phyloP scores from a whole-genome alignment of 2,797 vertebrate genomes.

The Xiphorhynchus erythropygius region DNA sequence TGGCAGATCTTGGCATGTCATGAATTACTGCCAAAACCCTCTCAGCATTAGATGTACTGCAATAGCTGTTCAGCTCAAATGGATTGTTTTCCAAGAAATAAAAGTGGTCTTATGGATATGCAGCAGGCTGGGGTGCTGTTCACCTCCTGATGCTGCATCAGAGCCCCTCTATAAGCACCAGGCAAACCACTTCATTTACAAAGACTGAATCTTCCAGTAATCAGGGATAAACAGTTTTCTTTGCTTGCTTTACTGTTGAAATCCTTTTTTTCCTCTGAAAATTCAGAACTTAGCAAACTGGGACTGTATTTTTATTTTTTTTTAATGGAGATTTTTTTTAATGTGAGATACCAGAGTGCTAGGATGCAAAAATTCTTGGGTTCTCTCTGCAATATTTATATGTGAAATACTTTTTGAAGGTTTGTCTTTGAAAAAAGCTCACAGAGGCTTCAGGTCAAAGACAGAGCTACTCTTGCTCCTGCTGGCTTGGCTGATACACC shows the following conservation, averaged over 20 bases:
- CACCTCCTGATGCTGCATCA: not conserved
- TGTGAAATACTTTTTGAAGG: not conserved
- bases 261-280: not conserved
- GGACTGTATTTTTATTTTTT: not conserved
- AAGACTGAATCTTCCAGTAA: not conserved
- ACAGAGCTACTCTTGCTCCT: not conserved
- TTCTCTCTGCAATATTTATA: not conserved
- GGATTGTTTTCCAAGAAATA: not conserved
- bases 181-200: not conserved
- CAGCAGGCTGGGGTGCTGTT: not conserved
- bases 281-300: not conserved
- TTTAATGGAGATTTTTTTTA: not conserved
- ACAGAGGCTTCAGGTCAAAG: rapidly evolving
- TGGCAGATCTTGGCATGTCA: not conserved
- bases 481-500: not conserved
- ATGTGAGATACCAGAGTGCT: not conserved
- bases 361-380: not conserved
- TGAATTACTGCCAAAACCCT: slow-evolving; percentile 5
- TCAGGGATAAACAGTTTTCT: not conserved
- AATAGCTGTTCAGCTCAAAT: not conserved
- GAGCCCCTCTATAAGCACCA: not conserved
- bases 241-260: not conserved
- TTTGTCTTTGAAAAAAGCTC: not conserved
- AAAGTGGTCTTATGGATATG: not conserved
- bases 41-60: not conserved